Percentiles rank a stretch among this genome's conserved stretches.
Evolutionary conservation across 1,140 invertebrate genomes (phyloP).

Genomic region (Sminthurinus signatus): DNA sequence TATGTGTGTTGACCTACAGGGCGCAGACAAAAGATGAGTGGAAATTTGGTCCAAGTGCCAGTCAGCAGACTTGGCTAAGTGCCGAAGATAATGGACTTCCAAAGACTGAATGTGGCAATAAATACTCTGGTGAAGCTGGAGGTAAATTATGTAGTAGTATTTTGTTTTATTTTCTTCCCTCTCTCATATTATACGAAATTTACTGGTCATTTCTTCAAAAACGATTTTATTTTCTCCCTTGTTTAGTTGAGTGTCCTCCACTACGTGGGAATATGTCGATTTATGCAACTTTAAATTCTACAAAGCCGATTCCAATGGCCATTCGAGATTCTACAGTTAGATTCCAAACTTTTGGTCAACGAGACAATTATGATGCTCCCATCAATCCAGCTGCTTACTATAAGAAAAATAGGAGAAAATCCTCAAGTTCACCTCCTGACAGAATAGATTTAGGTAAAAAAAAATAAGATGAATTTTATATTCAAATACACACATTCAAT

Average conservation of each 20-base stretch:
- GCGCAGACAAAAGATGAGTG: constrained; percentile 18
- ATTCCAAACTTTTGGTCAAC: constrained; percentile 32
- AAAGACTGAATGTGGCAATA: constrained; percentile 6
- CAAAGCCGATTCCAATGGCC: constrained; percentile 33
- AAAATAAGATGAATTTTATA: too few species aligned
- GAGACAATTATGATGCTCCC: constrained; percentile 36
- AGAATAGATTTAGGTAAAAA: constrained; percentile 17
- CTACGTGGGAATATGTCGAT: constrained; percentile 27
- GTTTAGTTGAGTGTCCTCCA: too few species aligned
- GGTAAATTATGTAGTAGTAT: too few species aligned
- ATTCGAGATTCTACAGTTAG: constrained; percentile 34
- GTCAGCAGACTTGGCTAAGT: constrained; percentile 38
- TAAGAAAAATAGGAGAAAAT: constrained; percentile 29
- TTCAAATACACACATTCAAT: constrained; percentile 2
- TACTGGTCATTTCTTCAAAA: neutral
- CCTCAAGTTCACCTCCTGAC: constrained; percentile 13
- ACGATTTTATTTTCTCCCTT: too few species aligned
- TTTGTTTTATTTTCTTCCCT: too few species aligned
- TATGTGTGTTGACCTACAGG: constrained; percentile 4
- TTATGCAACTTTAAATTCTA: constrained; percentile 36
- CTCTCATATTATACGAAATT: too few species aligned
- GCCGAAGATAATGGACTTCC: constrained; percentile 13
- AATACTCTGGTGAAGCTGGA: constrained; percentile 7
- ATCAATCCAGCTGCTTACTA: neutral
- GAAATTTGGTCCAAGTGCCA: constrained; percentile 29